Percentiles rank a stretch among this genome's conserved stretches.
Evolutionary conservation across 2,113 vertebrate genomes (phyloP).

Genomic region (Rhagologus leucostigma): DNA sequence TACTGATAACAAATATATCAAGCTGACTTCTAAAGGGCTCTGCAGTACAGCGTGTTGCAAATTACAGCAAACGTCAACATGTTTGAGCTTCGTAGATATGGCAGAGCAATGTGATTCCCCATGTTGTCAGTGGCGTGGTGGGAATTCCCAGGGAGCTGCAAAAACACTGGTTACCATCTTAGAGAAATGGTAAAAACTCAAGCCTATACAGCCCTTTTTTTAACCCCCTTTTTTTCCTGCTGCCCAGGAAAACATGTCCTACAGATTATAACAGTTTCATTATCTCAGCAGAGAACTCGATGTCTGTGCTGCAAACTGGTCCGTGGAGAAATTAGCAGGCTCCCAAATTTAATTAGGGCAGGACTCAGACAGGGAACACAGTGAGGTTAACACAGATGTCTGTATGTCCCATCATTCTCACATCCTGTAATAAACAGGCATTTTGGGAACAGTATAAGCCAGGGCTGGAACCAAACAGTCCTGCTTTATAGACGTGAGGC

Average conservation of each 20-base stretch:
- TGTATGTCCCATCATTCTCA: conserved; percentile 31
- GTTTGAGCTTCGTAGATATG: background rate
- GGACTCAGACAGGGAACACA: conserved; percentile 30
- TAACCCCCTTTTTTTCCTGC: background rate
- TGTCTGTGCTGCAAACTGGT: conserved; percentile 16
- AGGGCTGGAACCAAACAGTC: conserved; percentile 5
- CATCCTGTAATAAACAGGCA: conserved; percentile 22
- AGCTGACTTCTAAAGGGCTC: background rate
- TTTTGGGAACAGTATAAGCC: background rate
- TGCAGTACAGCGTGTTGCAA: background rate
- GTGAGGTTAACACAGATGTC: conserved; percentile 49
- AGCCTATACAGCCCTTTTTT: background rate
- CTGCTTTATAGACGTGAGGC: background rate
- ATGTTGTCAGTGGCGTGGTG: fast-evolving
- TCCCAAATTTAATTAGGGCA: conserved; percentile 62
- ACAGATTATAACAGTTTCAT: conserved; percentile 34
- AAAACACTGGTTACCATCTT: background rate
- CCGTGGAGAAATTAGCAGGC: conserved; percentile 43
- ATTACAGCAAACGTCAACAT: background rate
- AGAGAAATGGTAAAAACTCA: background rate
- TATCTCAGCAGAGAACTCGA: conserved; percentile 22
- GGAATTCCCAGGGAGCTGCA: background rate
- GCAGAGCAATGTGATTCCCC: background rate
- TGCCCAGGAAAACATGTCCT: background rate
- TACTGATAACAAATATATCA: conserved; percentile 9